Evolutionary conservation across 2,113 vertebrate genomes (phyloP), one percentile per base, ranked within the genome.

Genomic region (Sphaerodactylus townsendi): DNA sequence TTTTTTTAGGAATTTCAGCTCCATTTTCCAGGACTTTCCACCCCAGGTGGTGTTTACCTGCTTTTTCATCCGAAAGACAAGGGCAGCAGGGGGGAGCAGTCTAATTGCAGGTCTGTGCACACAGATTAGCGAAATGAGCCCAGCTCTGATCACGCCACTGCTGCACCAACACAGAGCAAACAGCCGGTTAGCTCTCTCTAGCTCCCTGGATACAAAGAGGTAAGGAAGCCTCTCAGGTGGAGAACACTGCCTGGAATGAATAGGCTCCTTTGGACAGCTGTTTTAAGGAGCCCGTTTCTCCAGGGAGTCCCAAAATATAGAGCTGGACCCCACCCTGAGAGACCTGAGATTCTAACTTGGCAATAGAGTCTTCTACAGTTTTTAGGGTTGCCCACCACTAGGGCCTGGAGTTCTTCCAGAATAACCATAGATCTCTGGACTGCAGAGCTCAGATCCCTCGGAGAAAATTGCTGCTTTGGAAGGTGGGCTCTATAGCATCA

Each of bases 51-150:
- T 35, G 50, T 25, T 4, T 1, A 15, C 21, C 1, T 35, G 56
- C 50, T 79, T 41, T 62, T 53, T 83, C 0, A 0, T 37, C 39
- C 76, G 46, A 25, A 79, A 48, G 79, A 28, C 53, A 86, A 80
- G 0, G 65, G 64, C n/a, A n/a, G n/a, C n/a, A 4, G n/a, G 4
- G 9, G 23, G 30, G 70, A 56, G 19, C 6, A 19, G 13, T 65
- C 30, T 44, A 56, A 44, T 21, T 44, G 19, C 4, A 44, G 70
- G 69, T 14, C 77, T 0, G 0, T 41, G 13, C 30, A 39, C 50
- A 50, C 46, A 79, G 77, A 74, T 75, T 9, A 86, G 23, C 46
- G 65, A 70, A 64, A 90, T 59, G 81, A 68, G 59, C 64, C 68
- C 15, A 35, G 48, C 0, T 11, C 46, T 53, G 25, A n/a, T 53